Evolutionary conservation across 2,113 vertebrate species (phyloP), one percentile per base, ranked within the genome.

Genomic region (Callocephalon fimbriatum): DNA sequence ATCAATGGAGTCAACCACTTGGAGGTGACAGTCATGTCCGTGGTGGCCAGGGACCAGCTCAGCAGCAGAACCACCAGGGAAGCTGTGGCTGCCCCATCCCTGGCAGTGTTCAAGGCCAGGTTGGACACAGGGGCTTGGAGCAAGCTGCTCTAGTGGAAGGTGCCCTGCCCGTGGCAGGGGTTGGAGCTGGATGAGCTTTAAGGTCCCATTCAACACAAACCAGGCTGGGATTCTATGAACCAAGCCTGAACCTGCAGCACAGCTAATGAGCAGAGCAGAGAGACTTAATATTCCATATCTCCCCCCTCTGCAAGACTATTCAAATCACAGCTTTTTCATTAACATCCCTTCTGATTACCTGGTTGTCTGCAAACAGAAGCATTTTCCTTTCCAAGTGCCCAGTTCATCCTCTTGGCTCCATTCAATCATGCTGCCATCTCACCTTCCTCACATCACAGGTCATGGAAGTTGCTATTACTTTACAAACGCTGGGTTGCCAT

Each of bases 1-100:
- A 58, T 8, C 37, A 7, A 6, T 3, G 17, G 47, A 42, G 23
- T 7, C 29, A 80, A 0, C 14, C 0, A 0, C 32, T 35, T 2
- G 4, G 32, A 59, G 56, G 45, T 59, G 38, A 65, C 15, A 5
- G 16, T 3, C 26, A 3, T 7, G 4, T 44, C 59, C 1, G 0
- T 1, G 15, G 53, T 68, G 53, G 27, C 53, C 77, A 31, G 75
- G 42, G 19, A 38, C 6, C 13, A 32, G 51, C 44, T 42, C 35
- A 10, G n/a, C 21, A 58, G 32, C 32, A 58, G 32, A 58, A 35
- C 4, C 56, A 23, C 32, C 32, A 35, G 56, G 22, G 32, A n/a
- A 58, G 56, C 56, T 58, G 56, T 58, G 56, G 56, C 32, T 35
- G 32, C 56, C 20, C 56, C 56, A 58, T 23, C 56, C 56, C 21